These are phyloP conservation scores for Bolinopsis microptera DNA, from an alignment of 37 sponge, comb jelly and placozoan genomes.

Conservation along the genomic window DNA sequence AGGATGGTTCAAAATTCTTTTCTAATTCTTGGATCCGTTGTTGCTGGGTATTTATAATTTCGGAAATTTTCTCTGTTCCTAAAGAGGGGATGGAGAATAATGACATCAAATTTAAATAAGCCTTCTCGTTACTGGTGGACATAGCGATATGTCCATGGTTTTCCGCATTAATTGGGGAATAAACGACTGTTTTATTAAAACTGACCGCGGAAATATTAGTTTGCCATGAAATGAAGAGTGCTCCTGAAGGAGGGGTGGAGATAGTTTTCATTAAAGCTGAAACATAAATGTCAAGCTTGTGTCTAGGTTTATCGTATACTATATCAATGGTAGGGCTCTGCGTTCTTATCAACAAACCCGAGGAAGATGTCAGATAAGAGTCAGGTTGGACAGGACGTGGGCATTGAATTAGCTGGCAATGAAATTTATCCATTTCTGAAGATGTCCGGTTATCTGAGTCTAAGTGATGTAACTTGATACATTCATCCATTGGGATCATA, in stretches of 20 bases:
- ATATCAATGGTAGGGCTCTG: background rate
- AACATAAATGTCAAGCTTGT: background rate
- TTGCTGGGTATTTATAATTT: background rate
- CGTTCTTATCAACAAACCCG: background rate
- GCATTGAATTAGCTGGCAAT: background rate
- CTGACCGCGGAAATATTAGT: background rate
- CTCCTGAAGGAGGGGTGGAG: background rate
- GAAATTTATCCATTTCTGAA: background rate
- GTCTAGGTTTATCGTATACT: background rate
- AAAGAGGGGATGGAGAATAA: background rate
- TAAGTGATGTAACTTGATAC: background rate
- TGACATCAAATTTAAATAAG: background rate
- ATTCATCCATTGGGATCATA: background rate
- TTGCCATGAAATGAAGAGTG: background rate
- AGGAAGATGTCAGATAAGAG: background rate
- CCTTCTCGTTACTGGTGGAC: background rate
- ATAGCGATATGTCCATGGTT: background rate
- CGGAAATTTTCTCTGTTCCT: background rate
- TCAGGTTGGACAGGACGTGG: background rate
- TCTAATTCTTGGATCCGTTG: background rate
- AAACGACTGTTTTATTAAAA: background rate
- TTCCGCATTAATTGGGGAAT: background rate
- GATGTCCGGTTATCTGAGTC: background rate
- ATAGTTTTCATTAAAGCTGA: background rate
- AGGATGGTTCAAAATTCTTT: background rate